Base-by-base conservation (phyloP, 2,113 vertebrate genomes). In the Triplophysa tibetana region DNA sequence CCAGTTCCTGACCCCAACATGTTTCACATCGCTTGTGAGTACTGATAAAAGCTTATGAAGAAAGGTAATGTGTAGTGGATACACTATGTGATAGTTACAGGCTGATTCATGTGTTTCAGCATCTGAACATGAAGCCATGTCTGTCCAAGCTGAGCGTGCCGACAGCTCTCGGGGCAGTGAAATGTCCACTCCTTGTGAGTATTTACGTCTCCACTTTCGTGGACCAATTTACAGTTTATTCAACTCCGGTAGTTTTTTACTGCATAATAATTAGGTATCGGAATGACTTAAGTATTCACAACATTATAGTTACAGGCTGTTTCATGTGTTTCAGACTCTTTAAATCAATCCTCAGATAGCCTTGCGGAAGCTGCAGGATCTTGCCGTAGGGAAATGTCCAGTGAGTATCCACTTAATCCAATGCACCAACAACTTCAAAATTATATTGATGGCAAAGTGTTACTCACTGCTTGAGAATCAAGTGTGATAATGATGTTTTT, bases 11-110 rank as follows among this genome's bases (percentile, higher is more conserved):
- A 72, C 50, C 19, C 69, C 23, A 56, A 29, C 69, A 72, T 72
- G 50, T 56, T 72, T 8, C 69, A 54, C 69, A 72, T n/a, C 12
- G 33, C 70, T 72, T 72, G 70, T 72, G 70, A 72, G 70, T 72
- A 56, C 70, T 70, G 62, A 65, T 19, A 2, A 65, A 4, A 6
- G 17, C 2, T 38, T 65, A 41, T 19, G 16, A n/a, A 38, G 17
- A 8, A 41, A n/a, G 7, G 17, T n/a, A 38, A 38, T 65, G 63
- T 65, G 33, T 26, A 17, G 29, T 38, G 13, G 13, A 48, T 48
- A 48, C 13, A 48, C 26, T 29, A 29, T 11, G 0, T 48, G 45
- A 48, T 48, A 12, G 61, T 63, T 4, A 29, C 24, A 26, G 61
- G 61, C 8, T 65, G 16, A 65, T n/a, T 65, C 29, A 19, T 65